Evolutionary conservation across 2,113 vertebrate genomes (phyloP).

Genomic region (Lamprotornis superbus): DNA sequence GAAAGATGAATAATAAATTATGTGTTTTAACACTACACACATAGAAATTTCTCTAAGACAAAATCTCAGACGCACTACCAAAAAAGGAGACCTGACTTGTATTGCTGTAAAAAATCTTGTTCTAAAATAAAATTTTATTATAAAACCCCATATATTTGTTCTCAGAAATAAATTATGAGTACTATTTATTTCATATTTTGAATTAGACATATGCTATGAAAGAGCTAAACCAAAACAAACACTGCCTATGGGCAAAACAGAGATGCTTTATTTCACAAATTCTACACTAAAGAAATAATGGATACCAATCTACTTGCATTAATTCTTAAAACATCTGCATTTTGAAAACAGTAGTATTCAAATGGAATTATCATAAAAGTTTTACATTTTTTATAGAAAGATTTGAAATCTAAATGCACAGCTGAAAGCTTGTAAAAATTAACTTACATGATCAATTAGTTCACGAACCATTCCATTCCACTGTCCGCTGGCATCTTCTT

Average conservation of each 20-base stretch:
- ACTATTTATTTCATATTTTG: neutral
- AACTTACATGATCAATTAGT: conserved; percentile 96
- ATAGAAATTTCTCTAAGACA: neutral
- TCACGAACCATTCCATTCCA: conserved; percentile 99
- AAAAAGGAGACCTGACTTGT: neutral
- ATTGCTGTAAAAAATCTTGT: neutral
- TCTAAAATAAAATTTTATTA: neutral
- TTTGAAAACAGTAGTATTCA: neutral
- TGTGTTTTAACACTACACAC: neutral
- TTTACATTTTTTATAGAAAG: neutral
- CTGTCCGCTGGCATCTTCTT: conserved; percentile 92
- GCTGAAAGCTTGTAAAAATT: neutral
- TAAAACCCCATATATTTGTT: neutral
- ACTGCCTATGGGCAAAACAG: neutral
- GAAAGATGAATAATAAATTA: neutral
- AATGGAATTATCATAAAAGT: neutral
- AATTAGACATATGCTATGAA: neutral
- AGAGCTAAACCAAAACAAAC: neutral
- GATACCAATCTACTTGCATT: neutral
- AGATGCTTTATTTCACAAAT: neutral
- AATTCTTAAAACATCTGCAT: neutral
- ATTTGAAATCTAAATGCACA: neutral
- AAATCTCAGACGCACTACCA: neutral
- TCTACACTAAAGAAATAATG: neutral
- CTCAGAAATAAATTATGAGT: neutral